phyloP scores from a whole-genome alignment of 2,797 vertebrate genomes.

The Amblyopsis hoosieri region DNA sequence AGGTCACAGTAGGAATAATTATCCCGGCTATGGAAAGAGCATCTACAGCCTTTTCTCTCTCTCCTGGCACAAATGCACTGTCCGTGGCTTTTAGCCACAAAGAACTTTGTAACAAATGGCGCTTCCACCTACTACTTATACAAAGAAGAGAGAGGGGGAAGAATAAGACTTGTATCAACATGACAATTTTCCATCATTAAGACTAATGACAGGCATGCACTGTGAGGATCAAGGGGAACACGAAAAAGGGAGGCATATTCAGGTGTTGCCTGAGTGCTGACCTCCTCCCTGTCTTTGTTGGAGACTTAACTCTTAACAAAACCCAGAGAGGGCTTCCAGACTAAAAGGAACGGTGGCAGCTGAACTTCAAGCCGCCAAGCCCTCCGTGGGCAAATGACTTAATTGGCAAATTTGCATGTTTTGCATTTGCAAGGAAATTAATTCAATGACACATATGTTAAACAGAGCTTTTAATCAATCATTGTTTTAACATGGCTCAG shows the following conservation, averaged over 20 bases:
- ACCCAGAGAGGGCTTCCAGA: conserved; percentile 82
- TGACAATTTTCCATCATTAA: conserved; percentile 99
- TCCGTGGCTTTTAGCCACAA: conserved; percentile 99
- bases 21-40: conserved; percentile 99
- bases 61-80: conserved; percentile 98
- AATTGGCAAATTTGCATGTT: conserved; percentile 94
- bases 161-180: conserved; percentile 99
- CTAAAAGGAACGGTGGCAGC: conserved; percentile 82
- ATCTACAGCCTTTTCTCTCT: conserved; percentile 98
- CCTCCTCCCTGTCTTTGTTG: conserved; percentile 99
- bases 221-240: conserved; percentile 96
- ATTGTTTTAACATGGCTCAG: conserved; percentile 77
- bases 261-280: conserved; percentile 99
- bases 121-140: conserved; percentile 99
- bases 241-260: conserved; percentile 97
- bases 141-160: conserved; percentile 81
- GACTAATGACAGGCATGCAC: conserved; percentile 99
- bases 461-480: conserved; percentile 85
- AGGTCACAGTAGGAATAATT: conserved; percentile 99
- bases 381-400: conserved; percentile 87
- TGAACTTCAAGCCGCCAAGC: conserved; percentile 89
- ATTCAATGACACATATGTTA: conserved; percentile 88
- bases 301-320: conserved; percentile 98
- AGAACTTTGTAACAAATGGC: conserved; percentile 99
- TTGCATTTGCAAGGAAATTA: conserved; percentile 88